Percentiles rank a stretch among this genome's conserved stretches.
Evolutionary conservation across 2,113 vertebrate genomes (phyloP).

Genomic region (Prionailurus bengalensis): DNA sequence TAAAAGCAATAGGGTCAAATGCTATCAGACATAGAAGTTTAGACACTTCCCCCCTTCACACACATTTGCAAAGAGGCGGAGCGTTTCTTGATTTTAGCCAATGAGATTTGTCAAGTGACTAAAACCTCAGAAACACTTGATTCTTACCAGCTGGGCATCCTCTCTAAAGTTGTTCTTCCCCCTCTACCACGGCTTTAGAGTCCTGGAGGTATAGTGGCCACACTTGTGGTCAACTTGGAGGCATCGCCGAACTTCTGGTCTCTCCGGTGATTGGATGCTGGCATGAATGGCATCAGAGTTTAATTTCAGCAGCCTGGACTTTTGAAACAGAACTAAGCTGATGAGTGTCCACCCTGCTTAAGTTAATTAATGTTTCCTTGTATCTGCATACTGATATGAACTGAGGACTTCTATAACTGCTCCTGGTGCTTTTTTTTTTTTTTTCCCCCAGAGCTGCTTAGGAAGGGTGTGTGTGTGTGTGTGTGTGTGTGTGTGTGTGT

Average conservation of each 20-base stretch:
- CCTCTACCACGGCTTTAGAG: conserved; percentile 84
- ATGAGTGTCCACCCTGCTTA: conserved; percentile 75
- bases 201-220: conserved; percentile 78
- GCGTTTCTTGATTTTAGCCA: conserved; percentile 91
- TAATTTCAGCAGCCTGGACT: conserved; percentile 87
- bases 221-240: conserved; percentile 86
- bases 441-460: conserved; percentile 51
- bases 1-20: conserved; percentile 95
- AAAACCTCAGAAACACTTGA: conserved; percentile 89
- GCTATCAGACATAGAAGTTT: conserved; percentile 92
- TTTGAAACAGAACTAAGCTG: conserved; percentile 71
- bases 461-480: conserved; percentile 71
- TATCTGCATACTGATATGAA: conserved; percentile 58
- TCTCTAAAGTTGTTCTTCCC: conserved; percentile 84
- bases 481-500: background rate
- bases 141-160: conserved; percentile 95
- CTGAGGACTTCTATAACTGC: conserved; percentile 66
- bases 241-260: conserved; percentile 87
- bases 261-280: conserved; percentile 83
- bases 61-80: conserved; percentile 94
- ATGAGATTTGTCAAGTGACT: conserved; percentile 90
- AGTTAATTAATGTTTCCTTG: conserved; percentile 84
- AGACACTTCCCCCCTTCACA: conserved; percentile 94
- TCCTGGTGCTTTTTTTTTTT: conserved; percentile 70
- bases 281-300: conserved; percentile 86